Evolutionary conservation across 2,797 vertebrate genomes (phyloP).

Genomic region (Tapera naevia): DNA sequence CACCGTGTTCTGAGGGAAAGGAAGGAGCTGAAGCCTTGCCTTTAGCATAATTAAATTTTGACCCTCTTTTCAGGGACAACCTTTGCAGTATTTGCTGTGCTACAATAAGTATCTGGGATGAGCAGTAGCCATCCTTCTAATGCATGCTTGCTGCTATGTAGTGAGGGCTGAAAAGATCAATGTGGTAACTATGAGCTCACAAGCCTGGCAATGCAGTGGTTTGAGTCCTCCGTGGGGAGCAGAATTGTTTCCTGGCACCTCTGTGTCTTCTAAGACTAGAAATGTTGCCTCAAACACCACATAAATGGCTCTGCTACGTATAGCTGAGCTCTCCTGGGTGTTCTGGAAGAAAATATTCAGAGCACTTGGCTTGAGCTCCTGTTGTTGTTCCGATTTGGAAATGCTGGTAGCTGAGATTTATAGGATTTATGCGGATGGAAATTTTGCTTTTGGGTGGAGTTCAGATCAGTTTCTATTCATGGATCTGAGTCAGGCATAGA

Average conservation of each 20-base stretch:
- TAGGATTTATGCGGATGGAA: background rate
- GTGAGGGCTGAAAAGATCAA: background rate
- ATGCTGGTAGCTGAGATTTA: background rate
- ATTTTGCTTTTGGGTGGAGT: background rate
- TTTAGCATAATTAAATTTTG: background rate
- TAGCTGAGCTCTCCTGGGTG: background rate
- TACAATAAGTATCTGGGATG: background rate
- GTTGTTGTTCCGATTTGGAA: background rate
- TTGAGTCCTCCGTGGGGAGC: background rate
- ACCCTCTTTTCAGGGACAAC: background rate
- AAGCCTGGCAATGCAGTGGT: background rate
- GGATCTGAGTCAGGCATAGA: background rate
- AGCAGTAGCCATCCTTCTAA: background rate
- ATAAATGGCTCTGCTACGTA: conserved; percentile 1
- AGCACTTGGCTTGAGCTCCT: conserved; percentile 6
- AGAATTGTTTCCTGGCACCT: background rate
- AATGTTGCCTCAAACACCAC: background rate
- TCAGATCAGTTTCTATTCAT: background rate
- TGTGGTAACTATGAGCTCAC: background rate
- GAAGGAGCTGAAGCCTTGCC: background rate
- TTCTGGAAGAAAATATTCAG: background rate
- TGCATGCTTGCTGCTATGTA: background rate
- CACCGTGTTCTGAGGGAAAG: background rate
- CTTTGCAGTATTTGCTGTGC: background rate
- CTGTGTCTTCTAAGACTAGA: conserved; percentile 4